A percentile compares a stretch with the other conserved stretches of the same genome.
Conservation (phyloP, 2,888 invertebrate species). For the Phymatocera aterrima region DNA sequence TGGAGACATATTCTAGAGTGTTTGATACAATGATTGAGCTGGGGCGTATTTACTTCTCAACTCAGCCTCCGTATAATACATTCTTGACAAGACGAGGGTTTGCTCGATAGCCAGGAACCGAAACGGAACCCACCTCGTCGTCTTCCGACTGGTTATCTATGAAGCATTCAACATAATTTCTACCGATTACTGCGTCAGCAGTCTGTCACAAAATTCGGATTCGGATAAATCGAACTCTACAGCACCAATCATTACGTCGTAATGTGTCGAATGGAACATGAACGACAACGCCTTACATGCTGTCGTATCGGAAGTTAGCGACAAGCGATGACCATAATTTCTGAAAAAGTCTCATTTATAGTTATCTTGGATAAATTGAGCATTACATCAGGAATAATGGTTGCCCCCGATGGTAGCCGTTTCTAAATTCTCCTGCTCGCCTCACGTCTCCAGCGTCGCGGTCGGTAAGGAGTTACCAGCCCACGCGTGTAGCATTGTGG, state of each 20-base stretch:
- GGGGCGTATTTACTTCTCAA: neutral
- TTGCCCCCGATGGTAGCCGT: neutral
- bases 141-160: neutral
- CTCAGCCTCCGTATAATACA: neutral
- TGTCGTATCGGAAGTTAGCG: neutral
- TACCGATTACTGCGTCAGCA: too few species aligned
- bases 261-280: too few species aligned
- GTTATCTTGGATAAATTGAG: neutral
- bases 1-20: neutral
- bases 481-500: neutral
- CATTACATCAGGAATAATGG: neutral
- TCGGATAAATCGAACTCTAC: too few species aligned
- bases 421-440: neutral
- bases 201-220: too few species aligned
- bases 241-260: too few species aligned
- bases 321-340: neutral
- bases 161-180: too few species aligned
- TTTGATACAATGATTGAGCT: neutral
- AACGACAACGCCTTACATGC: too few species aligned
- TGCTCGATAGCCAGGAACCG: neutral
- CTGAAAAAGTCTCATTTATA: neutral
- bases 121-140: neutral
- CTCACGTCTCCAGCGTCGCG: neutral
- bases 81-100: neutral
- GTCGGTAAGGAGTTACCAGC: slow-evolving; percentile 11